Percentiles rank a stretch among this genome's conserved stretches.
These are phyloP conservation scores for Graphium colonna DNA, from an alignment of 2,888 invertebrate genomes.

Conservation along the genomic window DNA sequence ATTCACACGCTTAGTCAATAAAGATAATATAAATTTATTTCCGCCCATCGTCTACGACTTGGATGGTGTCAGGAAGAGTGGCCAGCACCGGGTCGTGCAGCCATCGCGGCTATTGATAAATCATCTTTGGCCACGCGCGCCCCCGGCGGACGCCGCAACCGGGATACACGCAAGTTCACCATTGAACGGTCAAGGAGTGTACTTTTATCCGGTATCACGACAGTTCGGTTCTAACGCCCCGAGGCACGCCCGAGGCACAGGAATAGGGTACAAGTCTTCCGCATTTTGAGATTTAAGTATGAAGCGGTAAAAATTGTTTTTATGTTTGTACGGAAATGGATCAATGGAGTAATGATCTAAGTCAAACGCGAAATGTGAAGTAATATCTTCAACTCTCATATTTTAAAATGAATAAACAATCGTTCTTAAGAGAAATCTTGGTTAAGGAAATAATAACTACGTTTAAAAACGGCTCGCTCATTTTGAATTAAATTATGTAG, in stretches of 20 bases:
- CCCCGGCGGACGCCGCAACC: slow-evolving; percentile 54
- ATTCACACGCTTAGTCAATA: too few species aligned
- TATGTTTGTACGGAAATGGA: too few species aligned
- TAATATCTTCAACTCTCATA: slow-evolving; percentile 2
- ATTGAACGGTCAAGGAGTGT: slow-evolving; percentile 21
- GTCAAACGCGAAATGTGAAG: neutral
- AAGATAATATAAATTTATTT: too few species aligned
- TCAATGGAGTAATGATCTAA: too few species aligned
- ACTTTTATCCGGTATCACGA: slow-evolving; percentile 24
- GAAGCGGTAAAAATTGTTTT: neutral
- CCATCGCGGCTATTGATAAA: slow-evolving; percentile 68
- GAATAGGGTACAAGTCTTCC: neutral
- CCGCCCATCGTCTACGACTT: slow-evolving; percentile 33
- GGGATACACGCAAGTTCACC: slow-evolving; percentile 37
- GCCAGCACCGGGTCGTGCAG: slow-evolving; percentile 57
- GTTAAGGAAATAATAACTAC: too few species aligned
- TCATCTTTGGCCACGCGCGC: slow-evolving; percentile 72
- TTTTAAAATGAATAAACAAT: too few species aligned
- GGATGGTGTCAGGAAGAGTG: slow-evolving; percentile 53
- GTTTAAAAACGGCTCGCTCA: too few species aligned
- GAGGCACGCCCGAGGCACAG: slow-evolving; percentile 5
- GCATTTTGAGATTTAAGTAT: neutral
- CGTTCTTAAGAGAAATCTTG: too few species aligned
- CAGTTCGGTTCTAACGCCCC: slow-evolving; percentile 20
- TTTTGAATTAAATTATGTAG: too few species aligned